Evolutionary conservation across 2,888 invertebrate species (phyloP).

Genomic region (Drosophila siamana): DNA sequence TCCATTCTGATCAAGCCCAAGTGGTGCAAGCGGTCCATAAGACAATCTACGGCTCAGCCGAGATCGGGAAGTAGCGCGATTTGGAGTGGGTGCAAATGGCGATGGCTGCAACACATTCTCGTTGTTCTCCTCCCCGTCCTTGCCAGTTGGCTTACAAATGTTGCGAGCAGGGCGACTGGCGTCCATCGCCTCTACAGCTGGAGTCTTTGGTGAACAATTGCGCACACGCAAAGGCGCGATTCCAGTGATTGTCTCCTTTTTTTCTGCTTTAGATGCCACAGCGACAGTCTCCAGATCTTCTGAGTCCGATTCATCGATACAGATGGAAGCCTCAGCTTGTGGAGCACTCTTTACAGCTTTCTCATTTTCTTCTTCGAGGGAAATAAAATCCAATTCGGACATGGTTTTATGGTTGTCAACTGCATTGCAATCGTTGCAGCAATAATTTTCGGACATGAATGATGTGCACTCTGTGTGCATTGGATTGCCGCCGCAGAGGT

Average conservation of each 20-base stretch:
- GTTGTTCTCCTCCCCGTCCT: not conserved
- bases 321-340: too few species aligned
- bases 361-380: not conserved
- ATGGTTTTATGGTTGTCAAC: not conserved
- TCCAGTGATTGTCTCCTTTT: not conserved
- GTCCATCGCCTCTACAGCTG: not conserved
- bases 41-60: too few species aligned
- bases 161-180: not conserved
- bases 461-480: conserved; percentile 29
- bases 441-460: not conserved
- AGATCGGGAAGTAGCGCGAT: not conserved
- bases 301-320: too few species aligned
- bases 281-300: too few species aligned
- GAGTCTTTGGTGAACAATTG: not conserved
- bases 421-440: conserved; percentile 28
- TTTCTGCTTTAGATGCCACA: too few species aligned
- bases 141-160: not conserved
- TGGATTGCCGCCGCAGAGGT: conserved; percentile 78
- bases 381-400: conserved; percentile 3
- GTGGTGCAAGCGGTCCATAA: too few species aligned
- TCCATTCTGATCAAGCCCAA: too few species aligned
- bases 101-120: not conserved
- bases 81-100: too few species aligned
- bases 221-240: not conserved
- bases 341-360: too few species aligned